Evolutionary conservation across 1,140 invertebrate species (phyloP), one percentile per base, ranked within the genome.

Genomic region (Parasteatoda tepidariorum): DNA sequence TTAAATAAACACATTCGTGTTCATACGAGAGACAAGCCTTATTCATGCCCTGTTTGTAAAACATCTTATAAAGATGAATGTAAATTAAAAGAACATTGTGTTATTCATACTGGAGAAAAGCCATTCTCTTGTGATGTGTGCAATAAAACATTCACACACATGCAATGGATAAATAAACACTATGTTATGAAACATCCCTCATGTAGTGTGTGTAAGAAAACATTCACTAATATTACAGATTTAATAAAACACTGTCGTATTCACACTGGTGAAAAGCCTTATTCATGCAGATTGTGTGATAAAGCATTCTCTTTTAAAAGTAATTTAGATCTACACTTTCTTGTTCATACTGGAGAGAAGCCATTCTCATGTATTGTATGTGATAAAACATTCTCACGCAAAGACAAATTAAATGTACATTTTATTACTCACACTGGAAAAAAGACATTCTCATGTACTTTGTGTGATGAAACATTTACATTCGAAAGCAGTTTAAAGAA

Each of bases 391-490:
- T 54, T 73, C 22, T 2, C 22, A 38, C 9, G 22, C 54, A 73
- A 55, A 3, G 26, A 6, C 30, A 30, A 24, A 15, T 30, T 73
- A n/a, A 54, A 31, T 7, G 31, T 3, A 6, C 68, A 73, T 28
- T 30, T 30, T 22, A n/a, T 55, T 55, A 13, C 57, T 5, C 68
- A 73, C 22, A 26, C 68, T 28, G 34, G 15, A 55, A 48, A 57
- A 28, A 57, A 55, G n/a, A 38, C 68, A 3, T 55, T 3, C 30
- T 18, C n/a, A 28, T 73, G 68, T 55, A 34, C 54, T 38, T 11
- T 73, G 13, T 73, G 68, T 28, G 5, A 57, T 18, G 57, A 73
- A 55, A 7, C 22, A 73, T 73, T 73, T 55, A 31, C 54, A 41
- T n/a, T 15, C 4, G 57, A n/a, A 11, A 28, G 28, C 26, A 5